These are phyloP conservation scores for Zenarchopterus dispar DNA, from an alignment of 2,797 vertebrate genomes.

Conservation along the genomic window DNA sequence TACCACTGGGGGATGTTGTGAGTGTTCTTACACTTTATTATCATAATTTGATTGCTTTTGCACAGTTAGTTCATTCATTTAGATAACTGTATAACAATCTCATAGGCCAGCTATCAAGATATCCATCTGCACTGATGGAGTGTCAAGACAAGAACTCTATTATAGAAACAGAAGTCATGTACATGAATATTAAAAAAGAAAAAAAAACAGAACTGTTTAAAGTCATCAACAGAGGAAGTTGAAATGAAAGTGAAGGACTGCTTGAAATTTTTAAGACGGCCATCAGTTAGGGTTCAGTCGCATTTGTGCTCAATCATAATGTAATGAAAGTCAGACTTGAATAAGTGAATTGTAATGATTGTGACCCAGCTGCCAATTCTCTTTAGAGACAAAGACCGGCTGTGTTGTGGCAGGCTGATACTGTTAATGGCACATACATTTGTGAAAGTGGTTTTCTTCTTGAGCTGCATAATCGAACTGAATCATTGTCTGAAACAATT, in stretches of 20 bases:
- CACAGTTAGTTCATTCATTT: slow-evolving; percentile 60
- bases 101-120: neutral
- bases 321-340: slow-evolving; percentile 12
- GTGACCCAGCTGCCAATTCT: slow-evolving; percentile 12
- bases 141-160: neutral
- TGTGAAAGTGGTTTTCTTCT: slow-evolving; percentile 26
- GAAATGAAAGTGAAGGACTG: too few relatives aligned
- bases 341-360: slow-evolving; percentile 10
- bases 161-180: too few relatives aligned
- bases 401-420: slow-evolving; percentile 17
- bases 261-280: too few relatives aligned
- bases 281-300: neutral
- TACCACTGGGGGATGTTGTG: slow-evolving; percentile 50
- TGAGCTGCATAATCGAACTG: slow-evolving; percentile 20
- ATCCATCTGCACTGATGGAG: neutral
- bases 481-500: slow-evolving; percentile 51
- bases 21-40: slow-evolving; percentile 56
- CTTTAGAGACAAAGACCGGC: slow-evolving; percentile 21
- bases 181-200: too few relatives aligned
- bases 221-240: too few relatives aligned
- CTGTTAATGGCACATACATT: slow-evolving; percentile 36
- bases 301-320: neutral
- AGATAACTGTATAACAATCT: slow-evolving; percentile 28
- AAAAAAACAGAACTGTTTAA: too few relatives aligned
- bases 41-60: slow-evolving; percentile 60